A percentile compares a stretch with the other conserved stretches of the same genome.
Conservation (phyloP, 1,140 invertebrate genomes). For the Heliothis virescens region DNA sequence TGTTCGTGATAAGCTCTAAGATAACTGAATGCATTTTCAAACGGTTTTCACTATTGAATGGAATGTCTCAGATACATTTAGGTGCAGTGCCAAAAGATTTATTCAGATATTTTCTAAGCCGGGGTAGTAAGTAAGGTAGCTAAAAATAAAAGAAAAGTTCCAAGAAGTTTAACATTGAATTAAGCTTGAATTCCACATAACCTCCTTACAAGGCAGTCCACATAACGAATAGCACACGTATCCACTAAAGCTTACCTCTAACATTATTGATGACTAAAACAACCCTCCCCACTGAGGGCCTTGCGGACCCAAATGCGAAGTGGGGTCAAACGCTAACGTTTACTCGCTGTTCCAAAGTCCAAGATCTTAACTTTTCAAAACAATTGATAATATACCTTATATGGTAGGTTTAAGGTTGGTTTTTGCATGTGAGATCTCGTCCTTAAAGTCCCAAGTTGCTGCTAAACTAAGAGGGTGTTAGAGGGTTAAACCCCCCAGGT, state of each 20-base stretch:
- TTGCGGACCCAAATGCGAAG: constrained; percentile 77
- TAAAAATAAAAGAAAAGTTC: too few relatives aligned
- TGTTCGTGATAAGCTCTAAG: too few relatives aligned
- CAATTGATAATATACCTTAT: constrained; percentile 54
- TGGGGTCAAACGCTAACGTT: constrained; percentile 82
- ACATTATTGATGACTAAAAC: constrained; percentile 85
- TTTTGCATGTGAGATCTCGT: constrained; percentile 20
- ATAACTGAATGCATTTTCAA: too few relatives aligned
- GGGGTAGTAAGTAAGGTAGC: too few relatives aligned
- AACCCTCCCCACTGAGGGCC: constrained; percentile 61
- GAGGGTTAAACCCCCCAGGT: constrained; percentile 77
- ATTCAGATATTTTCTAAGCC: too few relatives aligned
- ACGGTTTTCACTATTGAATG: too few relatives aligned
- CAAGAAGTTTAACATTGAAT: not conserved
- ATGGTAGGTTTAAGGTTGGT: constrained; percentile 43
- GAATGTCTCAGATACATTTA: too few relatives aligned
- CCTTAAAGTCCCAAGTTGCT: constrained; percentile 55
- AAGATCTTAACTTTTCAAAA: constrained; percentile 38
- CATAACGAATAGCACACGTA: constrained; percentile 69
- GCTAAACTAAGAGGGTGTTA: constrained; percentile 59
- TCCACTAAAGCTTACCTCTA: constrained; percentile 78
- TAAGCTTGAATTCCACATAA: not conserved
- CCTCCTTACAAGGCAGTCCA: constrained; percentile 50
- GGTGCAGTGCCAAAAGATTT: too few relatives aligned
- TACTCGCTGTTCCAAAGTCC: constrained; percentile 64